These are phyloP conservation scores for Drosophila takahashii DNA, from an alignment of 1,140 invertebrate genomes.

Conservation along the genomic window DNA sequence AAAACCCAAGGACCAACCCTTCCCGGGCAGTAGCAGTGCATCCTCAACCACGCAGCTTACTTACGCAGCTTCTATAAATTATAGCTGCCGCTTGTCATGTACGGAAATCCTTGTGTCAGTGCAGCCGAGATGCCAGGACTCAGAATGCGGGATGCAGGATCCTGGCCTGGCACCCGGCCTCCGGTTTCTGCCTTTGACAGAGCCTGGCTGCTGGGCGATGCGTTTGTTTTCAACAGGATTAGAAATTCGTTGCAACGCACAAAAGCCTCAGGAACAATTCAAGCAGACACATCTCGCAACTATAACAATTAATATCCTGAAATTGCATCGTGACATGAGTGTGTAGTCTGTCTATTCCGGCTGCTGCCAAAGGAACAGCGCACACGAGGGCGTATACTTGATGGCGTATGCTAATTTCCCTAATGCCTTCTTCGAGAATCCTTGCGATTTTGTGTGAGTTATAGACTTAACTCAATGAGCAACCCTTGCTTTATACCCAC, in stretches of 20 bases:
- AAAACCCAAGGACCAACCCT: slow-evolving; percentile 11
- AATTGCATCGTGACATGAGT: slow-evolving; percentile 56
- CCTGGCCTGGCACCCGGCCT: not conserved
- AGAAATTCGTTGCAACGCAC: slow-evolving; percentile 77
- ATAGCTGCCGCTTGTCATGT: slow-evolving; percentile 83
- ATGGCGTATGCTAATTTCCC: slow-evolving; percentile 76
- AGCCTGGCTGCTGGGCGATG: slow-evolving; percentile 59
- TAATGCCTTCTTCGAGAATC: slow-evolving; percentile 54
- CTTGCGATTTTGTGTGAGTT: slow-evolving; percentile 58
- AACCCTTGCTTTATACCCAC: slow-evolving; percentile 18
- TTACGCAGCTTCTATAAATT: slow-evolving; percentile 81
- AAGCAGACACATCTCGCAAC: slow-evolving; percentile 81
- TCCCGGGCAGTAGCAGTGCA: slow-evolving; percentile 33
- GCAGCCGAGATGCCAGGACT: slow-evolving; percentile 64
- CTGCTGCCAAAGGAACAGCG: slow-evolving; percentile 52
- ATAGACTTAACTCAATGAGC: slow-evolving; percentile 46
- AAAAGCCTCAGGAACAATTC: slow-evolving; percentile 81
- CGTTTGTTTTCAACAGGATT: slow-evolving; percentile 82
- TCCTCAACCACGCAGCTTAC: slow-evolving; percentile 72
- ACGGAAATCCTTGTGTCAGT: slow-evolving; percentile 83
- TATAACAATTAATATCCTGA: slow-evolving; percentile 83
- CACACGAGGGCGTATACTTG: slow-evolving; percentile 73
- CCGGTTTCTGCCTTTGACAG: slow-evolving; percentile 61
- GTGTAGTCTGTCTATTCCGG: slow-evolving; percentile 51
- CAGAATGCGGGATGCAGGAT: slow-evolving; percentile 9